These are phyloP conservation scores for Xerus inauris DNA, from an alignment of 2,113 vertebrate species.

Conservation along the genomic window DNA sequence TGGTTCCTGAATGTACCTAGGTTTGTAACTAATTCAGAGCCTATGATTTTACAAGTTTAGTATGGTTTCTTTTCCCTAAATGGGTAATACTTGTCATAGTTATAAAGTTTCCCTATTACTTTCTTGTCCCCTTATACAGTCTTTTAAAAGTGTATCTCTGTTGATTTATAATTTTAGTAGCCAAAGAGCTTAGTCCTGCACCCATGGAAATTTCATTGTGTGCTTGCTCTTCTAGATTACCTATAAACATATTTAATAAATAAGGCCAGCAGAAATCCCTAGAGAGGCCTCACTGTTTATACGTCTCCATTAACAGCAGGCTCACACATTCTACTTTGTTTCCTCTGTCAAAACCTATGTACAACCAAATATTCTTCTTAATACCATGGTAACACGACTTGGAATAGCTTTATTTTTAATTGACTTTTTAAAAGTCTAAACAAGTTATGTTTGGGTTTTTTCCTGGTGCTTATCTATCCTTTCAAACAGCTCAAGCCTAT, in stretches of 20 bases:
- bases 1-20: conserved; percentile 18
- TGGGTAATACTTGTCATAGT: neutral
- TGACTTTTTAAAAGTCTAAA: conserved; percentile 52
- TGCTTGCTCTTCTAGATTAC: conserved; percentile 47
- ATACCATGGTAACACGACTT: conserved; percentile 38
- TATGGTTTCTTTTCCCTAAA: conserved; percentile 33
- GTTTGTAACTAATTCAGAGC: conserved; percentile 26
- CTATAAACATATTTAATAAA: conserved; percentile 49
- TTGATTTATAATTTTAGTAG: conserved; percentile 52
- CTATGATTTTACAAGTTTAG: conserved; percentile 30
- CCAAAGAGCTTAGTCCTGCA: neutral
- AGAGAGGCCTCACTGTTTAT: conserved; percentile 15
- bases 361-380: conserved; percentile 51
- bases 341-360: conserved; percentile 40
- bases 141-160: conserved; percentile 24
- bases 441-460: conserved; percentile 1
- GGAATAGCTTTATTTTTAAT: conserved; percentile 48
- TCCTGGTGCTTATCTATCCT: neutral
- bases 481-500: neutral
- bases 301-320: conserved; percentile 7
- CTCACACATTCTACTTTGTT: conserved; percentile 32
- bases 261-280: conserved; percentile 18
- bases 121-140: neutral
- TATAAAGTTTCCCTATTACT: neutral
- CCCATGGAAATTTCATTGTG: neutral